Base-by-base conservation (phyloP, 35 echinoderm and acorn worm species). In the Holothuria glaberrima region DNA sequence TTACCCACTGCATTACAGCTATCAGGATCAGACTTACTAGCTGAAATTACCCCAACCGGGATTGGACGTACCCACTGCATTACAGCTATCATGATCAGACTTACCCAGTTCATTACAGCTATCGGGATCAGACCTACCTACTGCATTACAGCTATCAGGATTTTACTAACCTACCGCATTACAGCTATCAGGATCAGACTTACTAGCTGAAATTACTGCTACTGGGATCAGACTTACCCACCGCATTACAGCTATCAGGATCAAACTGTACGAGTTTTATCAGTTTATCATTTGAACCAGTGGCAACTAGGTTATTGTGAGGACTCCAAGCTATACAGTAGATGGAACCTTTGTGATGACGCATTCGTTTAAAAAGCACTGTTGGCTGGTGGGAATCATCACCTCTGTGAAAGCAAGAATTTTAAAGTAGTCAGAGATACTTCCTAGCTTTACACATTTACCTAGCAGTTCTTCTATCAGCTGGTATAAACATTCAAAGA, bases 261-360 rank as follows among this genome's bases (percentile, higher is more conserved):
- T 94, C 91, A 80, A 94, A 98, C 56, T 88, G 79, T 17, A 98
- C 58, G 36, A 98, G 88, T 80, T 98, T 95, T 68, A 98, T 88
- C 3, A 94, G 87, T 91, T 98, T 98, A 70, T 98, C 93, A 68
- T 98, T 98, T 6, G 96, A 98, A 12, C 96, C 90, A n/a, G 93
- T 94, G 9, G 93, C 93, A 38, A 98, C 90, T 17, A 98, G 60
- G 71, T 98, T 94, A 25, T 88, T 93, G 34, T 68, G 56, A 38
- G 91, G 96, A 85, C 93, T 98, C 96, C 96, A 94, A 21, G 90
- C 93, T 17, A 98, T 88, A 75, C 96, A 98, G 41, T 98, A 98
- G 59, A 98, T 98, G 30, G 96, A 98, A 18, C 96, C 96, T 66
- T 98, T 98, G 77, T 98, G 96, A 77, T 98, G 96, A 27, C 92